phyloP scores from a whole-genome alignment of 2,797 vertebrate species.

The Falco biarmicus region DNA sequence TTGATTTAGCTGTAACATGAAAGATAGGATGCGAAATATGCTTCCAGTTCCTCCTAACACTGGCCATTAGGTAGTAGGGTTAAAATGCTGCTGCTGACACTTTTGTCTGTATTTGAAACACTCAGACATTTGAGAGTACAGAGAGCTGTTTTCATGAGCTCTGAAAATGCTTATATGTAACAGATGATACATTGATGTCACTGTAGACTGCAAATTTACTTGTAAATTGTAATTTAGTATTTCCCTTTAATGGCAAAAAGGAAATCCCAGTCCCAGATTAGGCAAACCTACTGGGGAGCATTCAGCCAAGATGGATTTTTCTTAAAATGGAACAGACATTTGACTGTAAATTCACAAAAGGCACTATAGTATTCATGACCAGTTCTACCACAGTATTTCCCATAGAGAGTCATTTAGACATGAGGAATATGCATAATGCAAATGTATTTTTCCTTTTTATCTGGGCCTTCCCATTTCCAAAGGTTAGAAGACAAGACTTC shows the following conservation, averaged over 20 bases:
- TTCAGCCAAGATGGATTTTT: slow-evolving; percentile 1
- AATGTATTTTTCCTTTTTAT: neutral
- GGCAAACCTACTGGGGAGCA: neutral
- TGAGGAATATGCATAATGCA: neutral
- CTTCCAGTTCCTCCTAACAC: neutral
- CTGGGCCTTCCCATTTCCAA: neutral
- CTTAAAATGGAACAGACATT: neutral
- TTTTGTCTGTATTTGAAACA: neutral
- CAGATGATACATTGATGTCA: neutral
- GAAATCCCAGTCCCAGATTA: neutral
- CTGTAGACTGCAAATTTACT: neutral
- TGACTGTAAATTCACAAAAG: slow-evolving; percentile 9
- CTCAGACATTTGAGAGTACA: neutral
- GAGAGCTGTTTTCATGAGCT: neutral
- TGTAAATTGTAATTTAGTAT: neutral
- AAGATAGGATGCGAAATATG: neutral
- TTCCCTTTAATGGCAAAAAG: neutral
- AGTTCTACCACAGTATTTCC: neutral
- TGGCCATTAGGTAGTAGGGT: neutral
- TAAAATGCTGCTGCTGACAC: neutral
- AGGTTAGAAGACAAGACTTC: neutral
- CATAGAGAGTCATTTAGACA: neutral
- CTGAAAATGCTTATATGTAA: neutral
- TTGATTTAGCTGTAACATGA: neutral
- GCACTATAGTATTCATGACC: neutral